Percentiles rank a stretch among this genome's conserved stretches.
Evolutionary conservation across 2,888 invertebrate species (phyloP).

Genomic region (Cephus nigrinus): DNA sequence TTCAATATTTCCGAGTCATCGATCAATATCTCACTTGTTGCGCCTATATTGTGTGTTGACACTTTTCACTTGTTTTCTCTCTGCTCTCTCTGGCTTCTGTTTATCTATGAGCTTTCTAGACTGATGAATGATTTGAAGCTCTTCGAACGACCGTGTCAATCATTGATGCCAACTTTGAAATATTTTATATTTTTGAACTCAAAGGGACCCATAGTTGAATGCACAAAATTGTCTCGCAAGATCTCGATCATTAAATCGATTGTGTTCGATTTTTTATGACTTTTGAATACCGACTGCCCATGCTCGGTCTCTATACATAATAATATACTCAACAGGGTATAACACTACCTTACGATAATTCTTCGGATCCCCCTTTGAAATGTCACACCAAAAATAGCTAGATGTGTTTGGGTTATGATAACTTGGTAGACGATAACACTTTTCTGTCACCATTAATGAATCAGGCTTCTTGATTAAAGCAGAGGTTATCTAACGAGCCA

Average conservation of each 20-base stretch:
- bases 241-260: too few relatives aligned
- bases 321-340: not conserved
- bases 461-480: not conserved
- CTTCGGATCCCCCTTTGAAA: not conserved
- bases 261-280: not conserved
- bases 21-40: not conserved
- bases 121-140: too few relatives aligned
- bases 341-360: not conserved
- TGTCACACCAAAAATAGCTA: not conserved
- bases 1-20: not conserved
- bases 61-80: not conserved
- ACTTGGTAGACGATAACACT: not conserved
- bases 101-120: not conserved
- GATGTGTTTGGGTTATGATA: not conserved
- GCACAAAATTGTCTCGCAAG: not conserved
- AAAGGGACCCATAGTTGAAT: not conserved
- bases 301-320: not conserved
- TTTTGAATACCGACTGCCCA: not conserved
- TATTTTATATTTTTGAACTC: not conserved
- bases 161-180: not conserved
- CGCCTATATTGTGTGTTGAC: not conserved
- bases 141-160: not conserved
- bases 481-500: not conserved
- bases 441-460: not conserved
- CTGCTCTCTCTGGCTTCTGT: not conserved